Conservation (phyloP, 2,797 vertebrate species). For the Mionectes olivaceus region DNA sequence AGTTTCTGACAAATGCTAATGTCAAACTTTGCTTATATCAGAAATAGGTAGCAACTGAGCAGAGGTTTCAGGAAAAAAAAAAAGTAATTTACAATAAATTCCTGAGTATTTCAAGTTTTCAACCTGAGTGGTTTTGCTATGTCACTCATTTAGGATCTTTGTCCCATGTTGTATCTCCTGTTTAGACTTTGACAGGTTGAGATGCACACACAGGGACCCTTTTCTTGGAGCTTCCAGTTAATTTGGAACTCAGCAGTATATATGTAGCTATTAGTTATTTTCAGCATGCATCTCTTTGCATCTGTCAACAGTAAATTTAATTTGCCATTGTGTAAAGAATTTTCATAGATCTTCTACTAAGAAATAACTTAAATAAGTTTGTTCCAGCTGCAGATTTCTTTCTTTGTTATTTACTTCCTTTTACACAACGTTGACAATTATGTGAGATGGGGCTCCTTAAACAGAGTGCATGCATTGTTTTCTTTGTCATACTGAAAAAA, state of each 20-base stretch:
- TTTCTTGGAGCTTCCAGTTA: conserved; percentile 1
- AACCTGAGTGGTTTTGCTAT: not conserved
- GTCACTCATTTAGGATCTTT: conserved; percentile 19
- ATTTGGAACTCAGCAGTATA: conserved; percentile 11
- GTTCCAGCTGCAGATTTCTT: conserved; percentile 22
- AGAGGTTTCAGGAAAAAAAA: not conserved
- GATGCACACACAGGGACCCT: not conserved
- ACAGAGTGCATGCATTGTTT: not conserved
- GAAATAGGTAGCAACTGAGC: not conserved
- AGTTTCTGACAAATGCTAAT: not conserved
- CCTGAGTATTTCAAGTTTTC: not conserved
- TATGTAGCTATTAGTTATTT: conserved; percentile 35
- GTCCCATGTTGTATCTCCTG: not conserved
- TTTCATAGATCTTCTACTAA: conserved; percentile 9
- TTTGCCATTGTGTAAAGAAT: not conserved
- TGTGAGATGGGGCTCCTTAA: not conserved
- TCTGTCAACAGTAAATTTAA: conserved; percentile 45
- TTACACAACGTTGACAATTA: not conserved
- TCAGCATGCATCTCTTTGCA: conserved; percentile 11
- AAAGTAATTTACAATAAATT: not conserved
- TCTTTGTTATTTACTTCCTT: conserved; percentile 11
- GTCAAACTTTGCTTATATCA: not conserved
- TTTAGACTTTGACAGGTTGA: conserved; percentile 4
- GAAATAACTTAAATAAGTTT: conserved; percentile 41
- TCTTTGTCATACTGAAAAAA: not conserved